Conservation (phyloP, 2,888 invertebrate genomes). For the Agrochola lychnidis region DNA sequence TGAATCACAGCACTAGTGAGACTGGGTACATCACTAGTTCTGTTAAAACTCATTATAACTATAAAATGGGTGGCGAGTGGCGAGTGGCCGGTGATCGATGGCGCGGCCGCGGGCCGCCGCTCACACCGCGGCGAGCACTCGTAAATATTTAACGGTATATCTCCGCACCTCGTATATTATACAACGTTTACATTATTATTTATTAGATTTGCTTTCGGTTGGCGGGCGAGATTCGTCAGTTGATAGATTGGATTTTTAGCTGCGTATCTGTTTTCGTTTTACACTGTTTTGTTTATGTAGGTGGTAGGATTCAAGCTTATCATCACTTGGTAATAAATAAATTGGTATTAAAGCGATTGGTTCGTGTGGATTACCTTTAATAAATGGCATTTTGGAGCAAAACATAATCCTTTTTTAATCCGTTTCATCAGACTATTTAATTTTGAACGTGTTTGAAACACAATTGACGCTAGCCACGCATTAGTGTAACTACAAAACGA, state of each 20-base stretch:
- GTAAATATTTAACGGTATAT: conserved; percentile 56
- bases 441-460: background rate
- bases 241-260: conserved; percentile 52
- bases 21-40: conserved; percentile 38
- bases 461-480: background rate
- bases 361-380: conserved; percentile 13
- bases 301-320: conserved; percentile 23
- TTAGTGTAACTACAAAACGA: conserved; percentile 21
- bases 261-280: conserved; percentile 43
- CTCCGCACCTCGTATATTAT: conserved; percentile 57
- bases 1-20: conserved; percentile 31
- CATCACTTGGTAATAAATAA: conserved; percentile 35
- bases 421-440: background rate
- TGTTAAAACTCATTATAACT: conserved; percentile 70
- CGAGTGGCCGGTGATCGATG: conserved; percentile 69
- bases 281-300: conserved; percentile 44
- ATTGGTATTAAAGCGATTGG: conserved; percentile 13
- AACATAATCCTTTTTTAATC: background rate
- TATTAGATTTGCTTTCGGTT: conserved; percentile 51
- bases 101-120: conserved; percentile 39
- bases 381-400: conserved; percentile 1
- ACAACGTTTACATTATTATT: conserved; percentile 62
- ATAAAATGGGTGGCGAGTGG: conserved; percentile 66
- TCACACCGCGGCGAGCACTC: conserved; percentile 56
- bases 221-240: conserved; percentile 47